Conservation (phyloP, 2,888 invertebrate species). For the Ectemnius cavifrons region DNA sequence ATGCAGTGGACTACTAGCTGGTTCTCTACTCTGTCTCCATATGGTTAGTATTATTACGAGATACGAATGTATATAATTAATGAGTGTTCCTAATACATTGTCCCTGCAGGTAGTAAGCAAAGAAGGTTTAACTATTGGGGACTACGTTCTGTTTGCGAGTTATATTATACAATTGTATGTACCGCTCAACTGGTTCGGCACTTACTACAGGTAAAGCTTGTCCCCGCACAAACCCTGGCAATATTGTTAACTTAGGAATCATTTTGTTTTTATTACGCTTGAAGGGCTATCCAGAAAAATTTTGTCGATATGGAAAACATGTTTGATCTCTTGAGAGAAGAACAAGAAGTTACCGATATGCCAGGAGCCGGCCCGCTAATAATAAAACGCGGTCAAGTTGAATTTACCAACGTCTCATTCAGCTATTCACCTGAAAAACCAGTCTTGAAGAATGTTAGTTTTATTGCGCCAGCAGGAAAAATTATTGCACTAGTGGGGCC, state of each 20-base stretch:
- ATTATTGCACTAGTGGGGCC: constrained; percentile 93
- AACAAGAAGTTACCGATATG: constrained; percentile 91
- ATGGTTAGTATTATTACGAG: constrained; percentile 81
- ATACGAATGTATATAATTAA: background rate
- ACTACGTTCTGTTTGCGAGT: constrained; percentile 96
- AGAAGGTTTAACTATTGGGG: constrained; percentile 90
- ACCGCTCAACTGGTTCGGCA: constrained; percentile 98
- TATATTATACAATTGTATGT: constrained; percentile 97
- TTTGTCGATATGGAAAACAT: constrained; percentile 99
- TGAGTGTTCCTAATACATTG: background rate
- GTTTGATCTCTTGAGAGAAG: constrained; percentile 95
- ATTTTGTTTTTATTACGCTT: constrained; percentile 31
- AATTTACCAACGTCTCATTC: constrained; percentile 94
- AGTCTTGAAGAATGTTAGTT: constrained; percentile 88
- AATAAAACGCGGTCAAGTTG: constrained; percentile 86
- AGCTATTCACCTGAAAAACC: constrained; percentile 89
- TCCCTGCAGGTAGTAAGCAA: constrained; percentile 79
- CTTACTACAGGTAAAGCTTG: constrained; percentile 91
- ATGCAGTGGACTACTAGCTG: constrained; percentile 89
- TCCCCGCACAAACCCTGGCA: background rate
- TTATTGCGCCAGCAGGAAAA: constrained; percentile 89
- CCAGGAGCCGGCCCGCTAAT: constrained; percentile 87
- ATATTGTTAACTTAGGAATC: background rate
- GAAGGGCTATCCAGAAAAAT: constrained; percentile 96
- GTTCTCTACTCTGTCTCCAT: constrained; percentile 93